Conservation (phyloP, 2,113 vertebrate species). For the Leiothrix lutea region DNA sequence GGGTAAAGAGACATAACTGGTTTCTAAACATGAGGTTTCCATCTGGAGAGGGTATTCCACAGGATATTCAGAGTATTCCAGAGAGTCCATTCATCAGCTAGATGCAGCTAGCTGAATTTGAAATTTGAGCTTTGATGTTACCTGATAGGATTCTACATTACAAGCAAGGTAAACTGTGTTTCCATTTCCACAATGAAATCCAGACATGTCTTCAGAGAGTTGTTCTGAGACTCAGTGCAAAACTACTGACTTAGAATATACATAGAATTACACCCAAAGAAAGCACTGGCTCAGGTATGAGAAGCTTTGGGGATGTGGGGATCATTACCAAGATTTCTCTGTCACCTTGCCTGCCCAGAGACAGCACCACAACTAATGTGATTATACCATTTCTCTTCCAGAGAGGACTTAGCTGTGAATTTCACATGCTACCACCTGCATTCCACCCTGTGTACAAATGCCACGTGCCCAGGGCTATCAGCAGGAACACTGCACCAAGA, state of each 20-base stretch:
- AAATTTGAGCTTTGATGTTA: background rate
- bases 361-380: accelerated
- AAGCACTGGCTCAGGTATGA: background rate
- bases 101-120: background rate
- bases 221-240: background rate
- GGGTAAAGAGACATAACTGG: background rate
- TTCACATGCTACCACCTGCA: background rate
- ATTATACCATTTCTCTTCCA: background rate
- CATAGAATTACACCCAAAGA: background rate
- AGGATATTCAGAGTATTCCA: background rate
- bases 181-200: background rate
- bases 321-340: background rate
- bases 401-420: background rate
- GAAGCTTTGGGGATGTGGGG: background rate
- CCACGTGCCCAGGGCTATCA: background rate
- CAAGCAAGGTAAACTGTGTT: background rate
- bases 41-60: background rate
- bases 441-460: background rate
- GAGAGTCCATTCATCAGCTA: background rate
- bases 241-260: background rate
- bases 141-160: background rate
- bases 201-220: background rate
- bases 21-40: background rate
- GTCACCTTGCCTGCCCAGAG: background rate
- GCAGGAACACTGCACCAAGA: background rate